phyloP scores from a whole-genome alignment of 2,888 invertebrate genomes.

The Acanthosepion lycidas region DNA sequence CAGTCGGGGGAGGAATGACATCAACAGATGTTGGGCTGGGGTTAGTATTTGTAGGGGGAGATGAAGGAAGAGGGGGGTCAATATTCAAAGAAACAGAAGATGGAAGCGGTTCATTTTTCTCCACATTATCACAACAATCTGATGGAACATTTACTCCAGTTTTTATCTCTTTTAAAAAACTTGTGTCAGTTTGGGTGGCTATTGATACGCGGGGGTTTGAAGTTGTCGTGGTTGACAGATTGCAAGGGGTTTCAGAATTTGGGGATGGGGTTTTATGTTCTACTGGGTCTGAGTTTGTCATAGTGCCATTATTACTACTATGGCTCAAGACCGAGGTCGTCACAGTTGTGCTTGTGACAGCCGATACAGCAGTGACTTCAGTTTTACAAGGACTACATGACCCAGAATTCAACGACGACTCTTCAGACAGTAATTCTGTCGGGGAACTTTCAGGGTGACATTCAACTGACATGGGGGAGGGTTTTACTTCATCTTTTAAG shows the following conservation, averaged over 20 bases:
- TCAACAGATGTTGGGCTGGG: neutral
- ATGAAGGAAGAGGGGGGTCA: neutral
- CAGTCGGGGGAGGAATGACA: too few relatives aligned
- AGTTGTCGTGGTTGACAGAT: neutral
- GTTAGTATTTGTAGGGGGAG: neutral
- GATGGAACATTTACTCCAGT: neutral
- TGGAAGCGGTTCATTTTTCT: neutral
- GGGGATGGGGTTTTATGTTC: neutral
- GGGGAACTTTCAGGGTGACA: neutral
- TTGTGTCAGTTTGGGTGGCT: constrained; percentile 42
- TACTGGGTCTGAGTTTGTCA: neutral
- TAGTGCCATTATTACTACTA: neutral
- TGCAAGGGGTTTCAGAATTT: neutral
- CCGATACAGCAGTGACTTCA: neutral
- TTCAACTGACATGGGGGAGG: neutral
- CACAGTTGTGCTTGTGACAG: neutral
- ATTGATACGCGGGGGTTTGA: constrained; percentile 24
- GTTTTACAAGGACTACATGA: neutral
- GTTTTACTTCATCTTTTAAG: neutral
- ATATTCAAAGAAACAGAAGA: neutral
- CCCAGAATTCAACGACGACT: neutral
- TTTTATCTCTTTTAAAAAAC: constrained; percentile 36
- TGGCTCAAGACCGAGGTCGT: neutral
- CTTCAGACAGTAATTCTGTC: neutral
- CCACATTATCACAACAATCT: neutral